A percentile compares a stretch with the other conserved stretches of the same genome.
phyloP scores from a whole-genome alignment of 1,140 invertebrate genomes.

The Drosophila subpulchrella region DNA sequence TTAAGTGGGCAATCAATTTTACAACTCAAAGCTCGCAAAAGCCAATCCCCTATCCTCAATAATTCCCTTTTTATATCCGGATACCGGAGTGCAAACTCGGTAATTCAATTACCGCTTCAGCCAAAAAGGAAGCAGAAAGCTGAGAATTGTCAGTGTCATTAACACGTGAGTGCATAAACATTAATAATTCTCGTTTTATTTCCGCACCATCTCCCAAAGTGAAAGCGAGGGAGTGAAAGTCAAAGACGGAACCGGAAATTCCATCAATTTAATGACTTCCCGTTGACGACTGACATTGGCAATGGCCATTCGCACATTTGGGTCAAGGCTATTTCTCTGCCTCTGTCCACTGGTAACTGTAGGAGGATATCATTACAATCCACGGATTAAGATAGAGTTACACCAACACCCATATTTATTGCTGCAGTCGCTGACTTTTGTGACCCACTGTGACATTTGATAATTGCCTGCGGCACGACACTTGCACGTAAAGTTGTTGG shows the following conservation, averaged over 20 bases:
- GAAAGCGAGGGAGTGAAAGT: neutral
- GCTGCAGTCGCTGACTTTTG: constrained; percentile 37
- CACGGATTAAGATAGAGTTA: constrained; percentile 38
- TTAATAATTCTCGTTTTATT: constrained; percentile 42
- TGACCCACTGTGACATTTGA: constrained; percentile 42
- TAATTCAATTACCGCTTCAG: constrained; percentile 30
- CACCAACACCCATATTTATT: constrained; percentile 35
- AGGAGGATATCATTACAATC: constrained; percentile 21
- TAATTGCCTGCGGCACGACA: constrained; percentile 49
- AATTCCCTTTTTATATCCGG: constrained; percentile 23
- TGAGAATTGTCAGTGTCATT: constrained; percentile 32
- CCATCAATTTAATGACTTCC: constrained; percentile 66
- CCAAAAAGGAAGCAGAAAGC: neutral
- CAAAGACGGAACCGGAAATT: constrained; percentile 60
- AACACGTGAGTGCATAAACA: constrained; percentile 43
- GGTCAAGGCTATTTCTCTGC: constrained; percentile 17
- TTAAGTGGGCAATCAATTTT: constrained; percentile 35
- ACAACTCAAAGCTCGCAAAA: constrained; percentile 9
- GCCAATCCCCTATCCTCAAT: constrained; percentile 5
- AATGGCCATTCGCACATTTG: constrained; percentile 24
- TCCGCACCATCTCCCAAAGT: constrained; percentile 21
- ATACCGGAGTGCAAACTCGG: neutral
- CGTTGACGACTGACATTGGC: constrained; percentile 34
- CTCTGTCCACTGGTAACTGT: constrained; percentile 7
- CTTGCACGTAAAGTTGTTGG: constrained; percentile 27